A percentile compares a stretch with the other conserved stretches of the same genome.
Conservation (phyloP, 2,113 vertebrate genomes). For the Atrichornis clamosus region DNA sequence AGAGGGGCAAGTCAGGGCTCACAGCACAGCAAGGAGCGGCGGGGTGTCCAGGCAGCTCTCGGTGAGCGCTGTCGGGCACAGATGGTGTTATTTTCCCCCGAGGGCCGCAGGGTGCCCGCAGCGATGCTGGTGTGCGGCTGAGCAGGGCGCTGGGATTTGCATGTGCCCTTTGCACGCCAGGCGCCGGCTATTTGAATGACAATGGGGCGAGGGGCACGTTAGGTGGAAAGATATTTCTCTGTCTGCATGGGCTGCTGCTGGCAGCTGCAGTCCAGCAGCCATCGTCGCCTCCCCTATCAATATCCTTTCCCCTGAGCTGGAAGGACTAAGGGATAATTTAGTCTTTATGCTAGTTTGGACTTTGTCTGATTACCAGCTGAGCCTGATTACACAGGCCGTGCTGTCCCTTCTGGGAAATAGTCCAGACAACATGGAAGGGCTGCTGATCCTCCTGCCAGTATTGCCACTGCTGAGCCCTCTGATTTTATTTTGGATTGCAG, state of each 20-base stretch:
- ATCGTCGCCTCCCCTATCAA: conserved; percentile 5
- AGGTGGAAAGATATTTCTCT: conserved; percentile 24
- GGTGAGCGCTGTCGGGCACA: background rate
- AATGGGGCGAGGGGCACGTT: background rate
- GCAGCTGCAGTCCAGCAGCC: conserved; percentile 57
- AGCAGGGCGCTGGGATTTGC: background rate
- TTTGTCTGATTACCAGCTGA: conserved; percentile 75
- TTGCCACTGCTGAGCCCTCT: background rate
- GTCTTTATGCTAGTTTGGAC: conserved; percentile 61
- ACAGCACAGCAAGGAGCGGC: background rate
- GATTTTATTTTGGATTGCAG: background rate
- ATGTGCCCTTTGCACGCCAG: background rate
- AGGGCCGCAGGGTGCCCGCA: background rate
- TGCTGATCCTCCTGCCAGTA: background rate
- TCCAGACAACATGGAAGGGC: background rate
- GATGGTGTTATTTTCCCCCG: background rate
- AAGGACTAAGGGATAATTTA: conserved; percentile 68
- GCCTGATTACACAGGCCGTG: conserved; percentile 66
- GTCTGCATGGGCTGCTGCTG: background rate
- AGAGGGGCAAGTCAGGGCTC: background rate
- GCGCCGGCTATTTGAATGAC: conserved; percentile 1
- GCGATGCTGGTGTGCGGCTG: background rate
- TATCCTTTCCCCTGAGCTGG: conserved; percentile 61
- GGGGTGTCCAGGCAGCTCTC: background rate
- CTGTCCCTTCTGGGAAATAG: conserved; percentile 57